phyloP scores from a whole-genome alignment of 2,797 vertebrate genomes.

The Eptatretus atami region DNA sequence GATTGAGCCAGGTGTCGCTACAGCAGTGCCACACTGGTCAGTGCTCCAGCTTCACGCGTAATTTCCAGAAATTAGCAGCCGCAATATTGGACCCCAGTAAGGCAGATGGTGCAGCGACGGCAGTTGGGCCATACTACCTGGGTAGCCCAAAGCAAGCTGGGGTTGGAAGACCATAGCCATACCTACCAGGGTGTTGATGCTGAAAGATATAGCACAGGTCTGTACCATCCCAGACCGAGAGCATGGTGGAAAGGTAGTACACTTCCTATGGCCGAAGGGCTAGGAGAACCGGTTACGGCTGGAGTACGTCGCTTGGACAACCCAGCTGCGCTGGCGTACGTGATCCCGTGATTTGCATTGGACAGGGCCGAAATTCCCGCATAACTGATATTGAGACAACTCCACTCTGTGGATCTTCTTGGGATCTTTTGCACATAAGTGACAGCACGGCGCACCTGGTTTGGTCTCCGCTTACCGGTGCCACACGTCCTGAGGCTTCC shows the following conservation, averaged over 20 bases:
- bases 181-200: slow-evolving; percentile 48
- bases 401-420: slow-evolving; percentile 47
- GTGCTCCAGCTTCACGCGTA: slow-evolving; percentile 12
- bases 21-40: neutral
- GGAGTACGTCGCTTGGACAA: slow-evolving; percentile 33
- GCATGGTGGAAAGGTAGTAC: slow-evolving; percentile 31
- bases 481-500: slow-evolving; percentile 30
- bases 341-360: slow-evolving; percentile 47
- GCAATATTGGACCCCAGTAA: slow-evolving; percentile 1
- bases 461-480: slow-evolving; percentile 47
- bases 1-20: neutral
- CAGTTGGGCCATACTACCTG: slow-evolving; percentile 41
- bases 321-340: slow-evolving; percentile 26
- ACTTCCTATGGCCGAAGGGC: slow-evolving; percentile 37
- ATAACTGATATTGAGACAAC: slow-evolving; percentile 51
- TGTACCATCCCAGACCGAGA: slow-evolving; percentile 1
- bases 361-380: slow-evolving; percentile 45
- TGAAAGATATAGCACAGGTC: slow-evolving; percentile 37
- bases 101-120: slow-evolving; percentile 22
- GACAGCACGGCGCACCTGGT: slow-evolving; percentile 49
- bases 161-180: slow-evolving; percentile 45
- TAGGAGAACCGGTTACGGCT: slow-evolving; percentile 23
- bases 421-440: slow-evolving; percentile 55
- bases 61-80: slow-evolving; percentile 32
- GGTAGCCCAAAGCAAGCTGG: slow-evolving; percentile 28